Percentiles rank a stretch among this genome's conserved stretches.
These are phyloP conservation scores for Disparrhopalites patrizii DNA, from an alignment of 2,888 invertebrate genomes.

Conservation along the genomic window DNA sequence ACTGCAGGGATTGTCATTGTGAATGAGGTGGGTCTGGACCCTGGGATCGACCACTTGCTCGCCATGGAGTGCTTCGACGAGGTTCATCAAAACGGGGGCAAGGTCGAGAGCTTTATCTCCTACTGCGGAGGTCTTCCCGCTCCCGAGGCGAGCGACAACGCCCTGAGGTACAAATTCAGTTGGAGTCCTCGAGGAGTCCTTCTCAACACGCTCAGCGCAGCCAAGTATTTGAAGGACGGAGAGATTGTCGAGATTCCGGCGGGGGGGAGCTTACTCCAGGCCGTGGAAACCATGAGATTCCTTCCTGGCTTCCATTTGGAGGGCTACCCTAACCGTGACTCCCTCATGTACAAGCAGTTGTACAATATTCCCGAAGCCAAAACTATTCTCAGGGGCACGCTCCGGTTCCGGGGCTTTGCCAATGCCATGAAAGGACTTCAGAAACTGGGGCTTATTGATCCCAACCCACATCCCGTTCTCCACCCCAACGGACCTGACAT, in stretches of 20 bases:
- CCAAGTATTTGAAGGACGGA: conserved; percentile 71
- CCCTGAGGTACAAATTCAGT: conserved; percentile 58
- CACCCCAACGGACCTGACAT: conserved; percentile 93
- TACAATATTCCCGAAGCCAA: conserved; percentile 84
- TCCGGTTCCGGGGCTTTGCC: conserved; percentile 87
- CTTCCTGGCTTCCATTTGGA: conserved; percentile 94
- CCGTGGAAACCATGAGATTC: conserved; percentile 75
- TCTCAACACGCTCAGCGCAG: conserved; percentile 81
- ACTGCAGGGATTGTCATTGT: conserved; percentile 87
- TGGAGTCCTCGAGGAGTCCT: conserved; percentile 96
- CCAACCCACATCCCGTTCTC: conserved; percentile 79
- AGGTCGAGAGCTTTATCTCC: conserved; percentile 88
- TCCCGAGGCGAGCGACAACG: conserved; percentile 90
- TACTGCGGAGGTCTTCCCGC: conserved; percentile 97
- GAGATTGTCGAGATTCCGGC: conserved; percentile 76
- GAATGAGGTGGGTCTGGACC: conserved; percentile 96
- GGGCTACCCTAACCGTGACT: conserved; percentile 96
- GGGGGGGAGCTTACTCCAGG: conserved; percentile 79
- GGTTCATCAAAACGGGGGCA: conserved; percentile 80
- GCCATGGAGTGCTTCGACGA: conserved; percentile 97
- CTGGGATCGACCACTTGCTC: conserved; percentile 96
- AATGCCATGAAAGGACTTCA: conserved; percentile 84
- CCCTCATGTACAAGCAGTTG: conserved; percentile 76
- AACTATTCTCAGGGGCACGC: conserved; percentile 88
- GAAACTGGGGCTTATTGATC: conserved; percentile 79